Conservation (phyloP, 2,797 vertebrate species). For the Nyctibius grandis region DNA sequence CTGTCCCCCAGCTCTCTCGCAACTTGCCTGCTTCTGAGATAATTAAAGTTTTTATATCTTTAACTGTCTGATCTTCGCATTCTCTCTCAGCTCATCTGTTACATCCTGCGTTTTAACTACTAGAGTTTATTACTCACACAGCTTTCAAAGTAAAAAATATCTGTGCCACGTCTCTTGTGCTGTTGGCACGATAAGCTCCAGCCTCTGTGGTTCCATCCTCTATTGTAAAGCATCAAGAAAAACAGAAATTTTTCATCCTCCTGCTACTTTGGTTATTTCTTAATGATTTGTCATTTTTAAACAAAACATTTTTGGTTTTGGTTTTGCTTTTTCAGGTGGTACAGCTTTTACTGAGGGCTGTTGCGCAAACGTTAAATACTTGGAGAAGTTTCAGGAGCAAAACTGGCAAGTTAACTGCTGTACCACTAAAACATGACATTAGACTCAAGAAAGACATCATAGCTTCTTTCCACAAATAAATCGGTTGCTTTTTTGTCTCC, state of each 20-base stretch:
- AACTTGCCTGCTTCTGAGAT: background rate
- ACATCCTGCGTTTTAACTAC: background rate
- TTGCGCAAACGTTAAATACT: background rate
- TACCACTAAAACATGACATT: background rate
- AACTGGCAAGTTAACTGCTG: background rate
- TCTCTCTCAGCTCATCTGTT: background rate
- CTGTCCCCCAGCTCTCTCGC: background rate
- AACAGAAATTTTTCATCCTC: background rate
- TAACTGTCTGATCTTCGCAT: background rate
- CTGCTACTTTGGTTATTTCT: background rate
- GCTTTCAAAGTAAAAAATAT: background rate
- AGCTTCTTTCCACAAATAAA: background rate
- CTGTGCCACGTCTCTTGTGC: background rate
- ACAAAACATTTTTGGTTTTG: background rate
- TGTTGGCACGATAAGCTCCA: background rate
- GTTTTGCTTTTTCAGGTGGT: background rate
- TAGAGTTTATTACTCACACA: background rate
- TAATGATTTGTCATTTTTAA: background rate
- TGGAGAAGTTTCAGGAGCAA: background rate
- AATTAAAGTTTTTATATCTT: background rate
- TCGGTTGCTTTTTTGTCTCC: background rate
- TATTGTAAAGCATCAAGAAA: background rate
- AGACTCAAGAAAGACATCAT: background rate
- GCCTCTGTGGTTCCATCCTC: background rate
- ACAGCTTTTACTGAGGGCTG: background rate